phyloP scores from a whole-genome alignment of 2,888 invertebrate genomes.

The Thecocarcelia acutangulata region DNA sequence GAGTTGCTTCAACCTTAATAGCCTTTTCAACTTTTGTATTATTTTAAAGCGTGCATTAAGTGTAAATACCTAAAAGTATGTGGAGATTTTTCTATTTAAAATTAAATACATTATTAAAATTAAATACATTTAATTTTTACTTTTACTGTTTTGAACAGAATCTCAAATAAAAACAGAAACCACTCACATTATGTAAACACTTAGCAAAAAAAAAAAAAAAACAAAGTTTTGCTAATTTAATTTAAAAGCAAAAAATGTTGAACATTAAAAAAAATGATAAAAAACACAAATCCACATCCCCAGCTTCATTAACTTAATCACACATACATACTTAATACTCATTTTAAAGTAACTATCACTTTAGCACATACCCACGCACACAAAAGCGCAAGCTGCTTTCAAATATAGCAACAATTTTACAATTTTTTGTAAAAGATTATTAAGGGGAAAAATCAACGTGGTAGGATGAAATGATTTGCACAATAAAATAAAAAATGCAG shows the following conservation, averaged over 20 bases:
- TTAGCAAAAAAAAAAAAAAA: slow-evolving; percentile 8
- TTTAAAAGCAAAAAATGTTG: slow-evolving; percentile 28
- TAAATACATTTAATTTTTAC: too few relatives aligned
- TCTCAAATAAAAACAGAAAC: too few relatives aligned
- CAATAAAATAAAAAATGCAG: background rate
- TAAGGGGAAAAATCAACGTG: slow-evolving; percentile 51
- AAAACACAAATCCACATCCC: background rate
- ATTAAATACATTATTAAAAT: too few relatives aligned
- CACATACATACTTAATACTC: slow-evolving; percentile 1
- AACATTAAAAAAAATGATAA: background rate
- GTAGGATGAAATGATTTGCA: slow-evolving; percentile 51
- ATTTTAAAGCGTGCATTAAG: too few relatives aligned
- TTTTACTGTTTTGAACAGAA: too few relatives aligned
- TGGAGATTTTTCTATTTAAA: too few relatives aligned
- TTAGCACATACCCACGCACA: background rate
- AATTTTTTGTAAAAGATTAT: slow-evolving; percentile 49
- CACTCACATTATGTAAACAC: background rate
- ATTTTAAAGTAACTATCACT: slow-evolving; percentile 7
- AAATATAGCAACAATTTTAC: slow-evolving; percentile 35
- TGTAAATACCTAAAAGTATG: too few relatives aligned
- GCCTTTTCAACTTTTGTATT: too few relatives aligned
- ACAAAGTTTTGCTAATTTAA: slow-evolving; percentile 58
- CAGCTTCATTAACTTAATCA: slow-evolving; percentile 4
- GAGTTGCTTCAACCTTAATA: too few relatives aligned
- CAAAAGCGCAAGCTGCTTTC: background rate